Percentiles rank a stretch among this genome's conserved stretches.
These are phyloP conservation scores for Protophormia terraenovae DNA, from an alignment of 2,888 invertebrate genomes.

Conservation along the genomic window DNA sequence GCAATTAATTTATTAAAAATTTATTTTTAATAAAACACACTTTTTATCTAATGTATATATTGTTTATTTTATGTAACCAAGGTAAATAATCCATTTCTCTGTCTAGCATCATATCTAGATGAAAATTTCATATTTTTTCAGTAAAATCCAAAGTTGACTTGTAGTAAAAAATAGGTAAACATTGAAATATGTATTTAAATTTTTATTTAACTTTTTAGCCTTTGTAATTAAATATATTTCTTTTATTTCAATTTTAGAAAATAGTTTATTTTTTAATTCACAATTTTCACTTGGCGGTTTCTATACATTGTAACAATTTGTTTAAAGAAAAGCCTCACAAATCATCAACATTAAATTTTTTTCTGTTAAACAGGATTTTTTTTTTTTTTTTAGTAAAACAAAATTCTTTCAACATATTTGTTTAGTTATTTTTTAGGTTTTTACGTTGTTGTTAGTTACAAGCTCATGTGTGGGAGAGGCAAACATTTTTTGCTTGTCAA, in stretches of 20 bases:
- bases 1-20: too few relatives aligned
- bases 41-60: too few relatives aligned
- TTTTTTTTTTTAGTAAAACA: constrained; percentile 48
- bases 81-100: too few relatives aligned
- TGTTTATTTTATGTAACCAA: too few relatives aligned
- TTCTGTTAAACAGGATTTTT: constrained; percentile 60
- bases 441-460: constrained; percentile 37
- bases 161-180: too few relatives aligned
- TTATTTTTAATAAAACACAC: too few relatives aligned
- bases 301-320: constrained; percentile 34
- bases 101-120: too few relatives aligned
- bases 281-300: neutral
- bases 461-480: constrained; percentile 67
- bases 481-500: constrained; percentile 61
- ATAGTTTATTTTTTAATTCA: neutral
- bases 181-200: too few relatives aligned
- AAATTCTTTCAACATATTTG: constrained; percentile 66
- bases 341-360: constrained; percentile 40
- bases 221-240: too few relatives aligned
- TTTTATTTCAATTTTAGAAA: too few relatives aligned
- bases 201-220: neutral
- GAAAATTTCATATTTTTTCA: too few relatives aligned
- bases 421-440: constrained; percentile 33
- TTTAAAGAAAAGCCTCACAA: constrained; percentile 28
- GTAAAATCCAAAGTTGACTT: too few relatives aligned